phyloP scores from a whole-genome alignment of 2,888 invertebrate species.

The Tetranychus piercei region DNA sequence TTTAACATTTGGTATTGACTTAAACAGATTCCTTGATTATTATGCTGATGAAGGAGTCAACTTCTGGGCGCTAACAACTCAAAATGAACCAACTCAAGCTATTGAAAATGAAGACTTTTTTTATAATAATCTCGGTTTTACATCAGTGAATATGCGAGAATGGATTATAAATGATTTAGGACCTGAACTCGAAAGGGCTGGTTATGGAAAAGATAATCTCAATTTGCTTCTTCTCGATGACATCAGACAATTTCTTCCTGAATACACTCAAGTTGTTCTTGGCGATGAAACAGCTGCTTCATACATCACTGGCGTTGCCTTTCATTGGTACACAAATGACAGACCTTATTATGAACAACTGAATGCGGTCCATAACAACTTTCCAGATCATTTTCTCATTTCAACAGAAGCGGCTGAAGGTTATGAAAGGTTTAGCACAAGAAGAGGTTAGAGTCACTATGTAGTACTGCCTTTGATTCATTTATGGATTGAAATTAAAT shows the following conservation, averaged over 20 bases:
- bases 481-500: not conserved
- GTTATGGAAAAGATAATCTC: constrained; percentile 39
- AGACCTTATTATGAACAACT: constrained; percentile 29
- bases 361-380: not conserved
- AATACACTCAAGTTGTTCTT: not conserved
- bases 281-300: constrained; percentile 29
- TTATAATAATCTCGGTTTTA: constrained; percentile 34
- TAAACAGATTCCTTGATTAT: constrained; percentile 52
- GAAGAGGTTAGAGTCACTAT: not conserved
- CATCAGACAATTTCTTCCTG: constrained; percentile 24
- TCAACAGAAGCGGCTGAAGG: constrained; percentile 63
- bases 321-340: constrained; percentile 54
- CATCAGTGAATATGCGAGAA: constrained; percentile 37
- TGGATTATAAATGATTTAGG: constrained; percentile 56
- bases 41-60: constrained; percentile 46
- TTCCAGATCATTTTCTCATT: constrained; percentile 51
- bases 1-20: too few species aligned
- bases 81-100: constrained; percentile 57
- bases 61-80: constrained; percentile 63
- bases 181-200: constrained; percentile 45
- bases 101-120: constrained; percentile 31
- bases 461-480: too few species aligned
- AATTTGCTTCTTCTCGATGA: constrained; percentile 57
- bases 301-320: constrained; percentile 49
- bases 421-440: not conserved